Evolutionary conservation across 2,113 vertebrate species (phyloP), one percentile per base, ranked within the genome.

Genomic region (Amphiprion percula): DNA sequence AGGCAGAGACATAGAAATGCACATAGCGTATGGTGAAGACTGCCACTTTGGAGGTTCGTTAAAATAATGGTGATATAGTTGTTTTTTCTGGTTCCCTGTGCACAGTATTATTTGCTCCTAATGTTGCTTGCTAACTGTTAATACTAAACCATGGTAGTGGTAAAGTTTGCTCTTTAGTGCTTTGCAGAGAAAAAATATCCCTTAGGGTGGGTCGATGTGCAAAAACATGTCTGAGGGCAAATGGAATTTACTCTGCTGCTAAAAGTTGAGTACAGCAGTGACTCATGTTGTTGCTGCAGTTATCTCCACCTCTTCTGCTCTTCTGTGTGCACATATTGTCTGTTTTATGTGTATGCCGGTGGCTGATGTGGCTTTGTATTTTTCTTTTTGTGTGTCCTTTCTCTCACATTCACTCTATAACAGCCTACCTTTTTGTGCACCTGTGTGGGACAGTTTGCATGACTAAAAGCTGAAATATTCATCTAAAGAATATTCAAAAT

Each of bases 201-300:
- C 72, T 68, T 2, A 15, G 72, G 85, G 63, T 71, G 28, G 55
- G 52, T 21, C 30, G 80, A 92, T 92, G 77, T 92, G 90, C 65
- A 86, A 90, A 88, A 90, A 93, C 90, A 87, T 70, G 91, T 92
- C 85, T 86, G 78, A 68, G 68, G 77, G 74, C 82, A 79, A 83
- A 87, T 75, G 87, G 85, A 93, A 92, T 90, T 89, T 83, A 26
- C 83, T 76, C 33, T 52, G 39, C 58, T 62, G 83, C 84, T 33
- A 72, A 67, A 83, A 74, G 78, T 70, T 55, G 58, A 61, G 47
- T 14, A 26, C 23, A 81, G 73, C 74, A 50, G 58, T 83, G 80
- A 90, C 65, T 88, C 79, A 82, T 69, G 55, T 23, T 52, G 77
- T 61, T 82, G 39, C 66, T 77, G 49, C 65, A 83, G 64, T 47